These are phyloP conservation scores for Poecilia velifera DNA, from an alignment of 2,797 vertebrate genomes.

Conservation along the genomic window DNA sequence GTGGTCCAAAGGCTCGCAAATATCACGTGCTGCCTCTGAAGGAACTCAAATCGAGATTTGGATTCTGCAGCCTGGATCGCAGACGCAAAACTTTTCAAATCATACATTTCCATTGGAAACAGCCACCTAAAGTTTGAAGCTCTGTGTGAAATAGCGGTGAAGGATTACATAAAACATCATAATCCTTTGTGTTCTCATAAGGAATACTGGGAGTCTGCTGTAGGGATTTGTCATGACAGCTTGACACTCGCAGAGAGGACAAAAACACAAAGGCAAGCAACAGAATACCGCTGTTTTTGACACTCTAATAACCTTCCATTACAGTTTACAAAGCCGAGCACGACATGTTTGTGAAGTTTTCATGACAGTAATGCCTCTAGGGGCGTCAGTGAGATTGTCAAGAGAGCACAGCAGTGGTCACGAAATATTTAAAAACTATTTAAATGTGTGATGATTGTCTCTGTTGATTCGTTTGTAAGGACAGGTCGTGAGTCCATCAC, in stretches of 20 bases:
- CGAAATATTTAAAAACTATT: background rate
- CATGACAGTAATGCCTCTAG: background rate
- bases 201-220: background rate
- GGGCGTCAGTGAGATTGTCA: background rate
- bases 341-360: constrained; percentile 20
- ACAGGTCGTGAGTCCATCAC: background rate
- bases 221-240: background rate
- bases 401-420: background rate
- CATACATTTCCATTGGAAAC: background rate
- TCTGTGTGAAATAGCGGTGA: background rate
- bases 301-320: constrained; percentile 26
- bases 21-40: background rate
- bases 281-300: constrained; percentile 12
- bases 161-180: background rate
- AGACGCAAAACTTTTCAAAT: background rate
- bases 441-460: background rate
- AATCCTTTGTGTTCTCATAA: background rate
- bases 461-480: background rate
- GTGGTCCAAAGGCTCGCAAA: background rate
- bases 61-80: background rate
- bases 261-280: constrained; percentile 17
- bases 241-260: constrained; percentile 3
- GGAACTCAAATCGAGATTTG: background rate
- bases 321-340: background rate
- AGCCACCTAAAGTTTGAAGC: background rate